Conservation (phyloP, 2,888 invertebrate genomes). For the Oegoconia quadripuncta region DNA sequence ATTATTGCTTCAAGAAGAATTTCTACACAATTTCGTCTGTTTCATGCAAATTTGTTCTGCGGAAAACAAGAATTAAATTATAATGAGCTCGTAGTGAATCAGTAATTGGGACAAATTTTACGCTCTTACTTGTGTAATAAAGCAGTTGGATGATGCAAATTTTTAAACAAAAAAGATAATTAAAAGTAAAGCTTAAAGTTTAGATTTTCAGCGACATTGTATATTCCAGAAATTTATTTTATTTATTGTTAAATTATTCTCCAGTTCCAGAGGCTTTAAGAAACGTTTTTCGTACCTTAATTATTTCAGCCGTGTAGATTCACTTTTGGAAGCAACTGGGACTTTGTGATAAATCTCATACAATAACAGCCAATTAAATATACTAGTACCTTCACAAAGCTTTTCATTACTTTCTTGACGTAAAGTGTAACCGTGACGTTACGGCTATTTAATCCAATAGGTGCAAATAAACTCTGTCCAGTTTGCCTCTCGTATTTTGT, state of each 20-base stretch:
- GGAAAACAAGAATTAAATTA: slow-evolving; percentile 13
- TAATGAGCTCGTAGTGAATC: slow-evolving; percentile 14
- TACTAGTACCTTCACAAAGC: no score
- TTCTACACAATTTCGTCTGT: background rate
- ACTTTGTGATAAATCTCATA: no score
- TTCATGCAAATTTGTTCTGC: slow-evolving; percentile 20
- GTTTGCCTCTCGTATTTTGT: no score
- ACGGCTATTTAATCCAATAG: slow-evolving; percentile 1
- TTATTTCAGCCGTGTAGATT: no score
- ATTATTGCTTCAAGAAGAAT: background rate
- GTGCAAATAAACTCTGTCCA: background rate
- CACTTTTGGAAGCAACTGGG: no score
- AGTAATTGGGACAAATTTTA: slow-evolving; percentile 16
- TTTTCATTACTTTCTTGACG: no score
- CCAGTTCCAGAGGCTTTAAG: no score
- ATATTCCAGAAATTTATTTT: no score
- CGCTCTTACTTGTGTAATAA: slow-evolving; percentile 12
- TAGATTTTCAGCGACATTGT: no score
- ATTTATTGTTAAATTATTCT: no score
- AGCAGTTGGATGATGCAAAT: background rate
- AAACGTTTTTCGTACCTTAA: no score
- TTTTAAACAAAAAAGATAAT: background rate
- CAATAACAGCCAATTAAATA: no score
- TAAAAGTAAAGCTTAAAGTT: background rate
- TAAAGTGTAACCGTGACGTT: background rate